A percentile compares a stretch with the other conserved stretches of the same genome.
Evolutionary conservation across 1,140 invertebrate genomes (phyloP).

Genomic region (Meloidogyne chitwoodi): DNA sequence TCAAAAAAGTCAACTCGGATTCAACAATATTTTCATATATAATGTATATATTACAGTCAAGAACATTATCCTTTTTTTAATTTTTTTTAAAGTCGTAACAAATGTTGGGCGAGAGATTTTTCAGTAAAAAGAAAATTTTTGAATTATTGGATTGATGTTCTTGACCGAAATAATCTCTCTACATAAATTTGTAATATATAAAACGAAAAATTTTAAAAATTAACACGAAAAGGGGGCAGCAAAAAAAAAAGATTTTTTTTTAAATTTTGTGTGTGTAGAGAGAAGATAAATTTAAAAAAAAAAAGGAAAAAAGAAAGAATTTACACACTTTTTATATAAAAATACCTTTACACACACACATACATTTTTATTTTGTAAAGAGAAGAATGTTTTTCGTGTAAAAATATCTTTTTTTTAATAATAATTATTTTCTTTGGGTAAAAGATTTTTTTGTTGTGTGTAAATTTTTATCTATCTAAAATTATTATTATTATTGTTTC

Average conservation of each 20-base stretch:
- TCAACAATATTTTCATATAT: constrained; percentile 7
- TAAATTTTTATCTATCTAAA: neutral
- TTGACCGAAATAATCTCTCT: neutral
- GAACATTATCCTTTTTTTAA: neutral
- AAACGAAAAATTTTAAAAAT: neutral
- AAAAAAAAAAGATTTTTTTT: neutral
- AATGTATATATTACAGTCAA: neutral
- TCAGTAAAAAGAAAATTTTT: too few species aligned
- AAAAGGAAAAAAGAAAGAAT: neutral
- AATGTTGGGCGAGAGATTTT: too few species aligned
- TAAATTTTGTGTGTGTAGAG: neutral
- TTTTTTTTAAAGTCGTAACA: too few species aligned
- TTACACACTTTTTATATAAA: neutral
- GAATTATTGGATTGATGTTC: too few species aligned
- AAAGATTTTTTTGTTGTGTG: neutral
- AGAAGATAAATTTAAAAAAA: too few species aligned
- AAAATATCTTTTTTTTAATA: neutral
- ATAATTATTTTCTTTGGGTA: neutral
- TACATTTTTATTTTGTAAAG: neutral
- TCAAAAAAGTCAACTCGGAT: neutral
- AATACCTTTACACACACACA: neutral
- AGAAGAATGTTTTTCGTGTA: neutral
- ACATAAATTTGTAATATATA: neutral
- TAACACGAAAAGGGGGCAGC: neutral
- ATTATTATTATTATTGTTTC: neutral